These are phyloP conservation scores for Lasioglossum albipes DNA, from an alignment of 1,140 invertebrate species.

Conservation along the genomic window DNA sequence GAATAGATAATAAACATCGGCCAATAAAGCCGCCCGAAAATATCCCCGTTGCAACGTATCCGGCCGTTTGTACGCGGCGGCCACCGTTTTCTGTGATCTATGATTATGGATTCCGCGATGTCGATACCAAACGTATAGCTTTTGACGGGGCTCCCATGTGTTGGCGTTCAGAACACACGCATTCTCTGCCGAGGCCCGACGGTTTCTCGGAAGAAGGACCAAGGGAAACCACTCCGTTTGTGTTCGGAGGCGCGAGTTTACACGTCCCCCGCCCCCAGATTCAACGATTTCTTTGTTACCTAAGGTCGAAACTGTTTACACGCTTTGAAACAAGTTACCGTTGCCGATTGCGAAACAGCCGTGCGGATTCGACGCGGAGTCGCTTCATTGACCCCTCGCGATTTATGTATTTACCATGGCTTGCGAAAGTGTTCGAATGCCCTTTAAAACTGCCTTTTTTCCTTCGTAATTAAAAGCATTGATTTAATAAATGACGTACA, in stretches of 20 bases:
- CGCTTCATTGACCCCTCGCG: too few relatives aligned
- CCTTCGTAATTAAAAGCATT: too few relatives aligned
- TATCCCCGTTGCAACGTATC: slow-evolving; percentile 59
- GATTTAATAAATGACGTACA: too few relatives aligned
- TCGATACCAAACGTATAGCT: slow-evolving; percentile 54
- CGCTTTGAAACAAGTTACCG: too few relatives aligned
- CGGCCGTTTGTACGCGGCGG: slow-evolving; percentile 19
- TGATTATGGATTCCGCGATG: slow-evolving; percentile 70
- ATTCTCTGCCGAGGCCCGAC: not conserved
- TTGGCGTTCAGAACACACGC: not conserved
- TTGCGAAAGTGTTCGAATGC: too few relatives aligned
- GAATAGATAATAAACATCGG: slow-evolving; percentile 74
- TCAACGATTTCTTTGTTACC: slow-evolving; percentile 17
- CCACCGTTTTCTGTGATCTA: slow-evolving; percentile 61
- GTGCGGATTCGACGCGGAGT: too few relatives aligned
- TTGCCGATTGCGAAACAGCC: not conserved
- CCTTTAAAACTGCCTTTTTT: too few relatives aligned
- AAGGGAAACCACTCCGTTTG: not conserved
- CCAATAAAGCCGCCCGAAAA: slow-evolving; percentile 73
- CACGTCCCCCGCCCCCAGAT: not conserved
- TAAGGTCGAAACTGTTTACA: not conserved
- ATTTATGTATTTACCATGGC: too few relatives aligned
- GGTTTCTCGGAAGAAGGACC: slow-evolving; percentile 29
- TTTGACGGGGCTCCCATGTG: slow-evolving; percentile 30
- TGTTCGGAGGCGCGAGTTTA: not conserved